Base-by-base conservation (phyloP, 2,113 vertebrate genomes). In the Eulemur macaco region DNA sequence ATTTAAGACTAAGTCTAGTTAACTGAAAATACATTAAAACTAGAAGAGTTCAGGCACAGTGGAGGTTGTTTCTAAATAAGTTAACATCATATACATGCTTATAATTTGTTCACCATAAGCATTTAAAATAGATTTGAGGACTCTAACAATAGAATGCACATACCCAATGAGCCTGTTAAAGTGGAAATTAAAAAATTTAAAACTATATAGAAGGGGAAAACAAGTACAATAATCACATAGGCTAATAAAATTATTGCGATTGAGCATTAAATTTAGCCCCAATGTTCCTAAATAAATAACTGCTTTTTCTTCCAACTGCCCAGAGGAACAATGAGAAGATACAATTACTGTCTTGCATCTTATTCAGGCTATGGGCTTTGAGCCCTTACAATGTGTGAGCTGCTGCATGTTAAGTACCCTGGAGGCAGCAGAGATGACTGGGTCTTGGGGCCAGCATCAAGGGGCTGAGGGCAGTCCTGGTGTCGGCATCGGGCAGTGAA, bases 181-280 rank as follows among this genome's bases (percentile, higher is more conserved):
- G 42, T 86, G 47, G 45, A 68, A 94, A 77, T 93, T 94, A 95
- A 96, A 95, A 81, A 23, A 47, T 82, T 89, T 17, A 39, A 94
- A 89, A 42, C 31, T 11, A 63, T 64, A 31, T 89, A 88, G 54
- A 42, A 91, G 68, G 15, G 68, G 23, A 54, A 96, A 90, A 74
- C 14, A 94, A 76, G 54, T 42, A 47, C 80, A 92, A 54, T 37
- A 60, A 84, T 88, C 47, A 77, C 25, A 85, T 87, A 73, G 34
- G 64, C 71, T 86, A 85, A 94, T 78, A 56, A 89, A 95, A 83
- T 91, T 68, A 60, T 93, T 88, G 39, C 50, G 37, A 77, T 17
- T 73, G 76, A 93, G 37, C 37, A 45, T 94, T 63, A 73, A 83
- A 73, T 68, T 91, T 90, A 91, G 66, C 42, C 73, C 14, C 23